Conservation (phyloP, 92 coral and sea anemone species). For the Phenganax stokvisi region DNA sequence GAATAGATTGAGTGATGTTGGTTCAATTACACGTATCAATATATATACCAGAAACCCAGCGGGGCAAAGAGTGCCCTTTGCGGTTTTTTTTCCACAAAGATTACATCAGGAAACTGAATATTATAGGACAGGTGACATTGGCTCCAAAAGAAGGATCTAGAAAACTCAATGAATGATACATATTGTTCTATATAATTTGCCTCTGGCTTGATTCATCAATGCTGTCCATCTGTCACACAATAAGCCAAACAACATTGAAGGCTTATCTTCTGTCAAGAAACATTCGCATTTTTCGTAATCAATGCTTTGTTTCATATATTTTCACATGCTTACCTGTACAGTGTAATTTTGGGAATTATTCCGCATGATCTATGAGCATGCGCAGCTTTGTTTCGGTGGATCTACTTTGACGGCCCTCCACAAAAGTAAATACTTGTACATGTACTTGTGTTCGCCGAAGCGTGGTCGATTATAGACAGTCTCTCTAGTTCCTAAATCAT, state of each 20-base stretch:
- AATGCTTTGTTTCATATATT: too few species aligned
- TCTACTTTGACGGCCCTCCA: too few species aligned
- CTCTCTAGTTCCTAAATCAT: neutral
- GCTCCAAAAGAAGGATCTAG: neutral
- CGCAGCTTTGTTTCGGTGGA: too few species aligned
- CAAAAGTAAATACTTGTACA: too few species aligned
- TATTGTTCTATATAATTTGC: neutral
- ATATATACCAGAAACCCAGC: neutral
- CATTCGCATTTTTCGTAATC: too few species aligned
- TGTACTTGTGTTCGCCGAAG: neutral
- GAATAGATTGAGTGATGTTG: neutral
- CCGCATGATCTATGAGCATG: too few species aligned
- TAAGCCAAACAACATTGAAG: too few species aligned
- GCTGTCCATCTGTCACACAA: neutral
- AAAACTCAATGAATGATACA: neutral
- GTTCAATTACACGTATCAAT: neutral
- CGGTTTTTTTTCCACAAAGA: neutral
- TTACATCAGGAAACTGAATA: neutral
- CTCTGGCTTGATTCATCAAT: neutral
- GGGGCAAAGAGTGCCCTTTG: neutral
- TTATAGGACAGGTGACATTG: constrained; percentile 1
- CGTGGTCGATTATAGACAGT: neutral
- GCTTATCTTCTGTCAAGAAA: too few species aligned
- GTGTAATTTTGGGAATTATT: too few species aligned
- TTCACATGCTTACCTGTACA: too few species aligned